Conservation (phyloP, 2,888 invertebrate genomes). For the Macrosiphum euphorbiae region DNA sequence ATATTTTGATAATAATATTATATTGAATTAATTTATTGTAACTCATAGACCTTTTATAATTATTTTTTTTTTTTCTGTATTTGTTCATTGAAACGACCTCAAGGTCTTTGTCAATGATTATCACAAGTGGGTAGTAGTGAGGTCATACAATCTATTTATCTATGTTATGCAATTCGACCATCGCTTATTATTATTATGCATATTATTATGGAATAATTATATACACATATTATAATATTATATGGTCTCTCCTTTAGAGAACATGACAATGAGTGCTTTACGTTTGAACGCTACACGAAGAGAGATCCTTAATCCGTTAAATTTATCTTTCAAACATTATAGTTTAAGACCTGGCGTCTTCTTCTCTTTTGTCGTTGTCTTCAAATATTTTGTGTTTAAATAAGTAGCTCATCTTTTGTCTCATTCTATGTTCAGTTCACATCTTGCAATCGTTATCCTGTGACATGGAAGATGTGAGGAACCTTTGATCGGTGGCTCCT, state of each 20-base stretch:
- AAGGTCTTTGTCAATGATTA: too few relatives aligned
- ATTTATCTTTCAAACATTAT: not conserved
- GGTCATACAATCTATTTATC: too few relatives aligned
- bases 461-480: not conserved
- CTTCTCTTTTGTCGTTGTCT: not conserved
- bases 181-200: too few relatives aligned
- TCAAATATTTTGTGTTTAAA: not conserved
- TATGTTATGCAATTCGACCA: not conserved
- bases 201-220: not conserved
- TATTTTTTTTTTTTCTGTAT: too few relatives aligned
- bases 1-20: too few relatives aligned
- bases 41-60: not conserved
- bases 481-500: not conserved
- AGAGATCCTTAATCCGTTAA: not conserved
- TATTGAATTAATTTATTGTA: not conserved
- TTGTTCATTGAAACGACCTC: too few relatives aligned
- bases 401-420: not conserved
- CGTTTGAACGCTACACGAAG: not conserved
- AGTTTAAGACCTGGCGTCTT: not conserved
- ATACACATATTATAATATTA: not conserved
- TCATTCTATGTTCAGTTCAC: not conserved
- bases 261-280: not conserved
- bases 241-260: not conserved
- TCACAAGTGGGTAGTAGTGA: too few relatives aligned
- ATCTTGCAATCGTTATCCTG: not conserved